A percentile compares a stretch with the other conserved stretches of the same genome.
These are phyloP conservation scores for Formicarius rufipectus DNA, from an alignment of 2,113 vertebrate genomes.

Conservation along the genomic window DNA sequence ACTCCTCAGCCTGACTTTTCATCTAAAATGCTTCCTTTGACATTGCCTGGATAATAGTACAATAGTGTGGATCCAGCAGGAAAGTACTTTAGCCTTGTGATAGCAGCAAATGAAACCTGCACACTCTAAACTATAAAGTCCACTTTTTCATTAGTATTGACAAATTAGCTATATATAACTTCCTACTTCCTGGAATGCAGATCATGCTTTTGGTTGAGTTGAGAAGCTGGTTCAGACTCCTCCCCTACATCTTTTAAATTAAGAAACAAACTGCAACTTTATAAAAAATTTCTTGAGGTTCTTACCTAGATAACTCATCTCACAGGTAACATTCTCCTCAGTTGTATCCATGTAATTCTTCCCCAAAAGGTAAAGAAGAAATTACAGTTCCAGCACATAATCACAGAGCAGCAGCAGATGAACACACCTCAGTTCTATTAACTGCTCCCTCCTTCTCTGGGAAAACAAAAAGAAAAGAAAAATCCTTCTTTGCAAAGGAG, in stretches of 20 bases:
- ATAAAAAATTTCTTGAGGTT: neutral
- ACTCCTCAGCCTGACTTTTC: neutral
- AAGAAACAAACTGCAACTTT: neutral
- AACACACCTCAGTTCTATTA: neutral
- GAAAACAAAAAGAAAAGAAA: neutral
- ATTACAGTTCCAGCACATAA: neutral
- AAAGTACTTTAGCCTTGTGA: neutral
- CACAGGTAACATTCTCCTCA: neutral
- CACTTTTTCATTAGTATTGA: neutral
- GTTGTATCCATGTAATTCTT: neutral
- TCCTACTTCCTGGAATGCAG: neutral
- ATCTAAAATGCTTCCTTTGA: neutral
- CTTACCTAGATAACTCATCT: neutral
- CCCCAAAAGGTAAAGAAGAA: neutral
- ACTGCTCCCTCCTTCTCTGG: neutral
- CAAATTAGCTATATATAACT: neutral
- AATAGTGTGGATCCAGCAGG: neutral
- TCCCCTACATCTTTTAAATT: neutral
- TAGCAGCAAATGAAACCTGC: neutral
- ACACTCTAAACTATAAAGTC: neutral
- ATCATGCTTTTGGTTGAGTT: neutral
- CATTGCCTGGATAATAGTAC: neutral
- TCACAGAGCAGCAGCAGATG: neutral
- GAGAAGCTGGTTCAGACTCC: neutral
- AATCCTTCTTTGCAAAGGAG: neutral